phyloP scores from a whole-genome alignment of 1,140 invertebrate genomes.

The Sitodiplosis mosellana region DNA sequence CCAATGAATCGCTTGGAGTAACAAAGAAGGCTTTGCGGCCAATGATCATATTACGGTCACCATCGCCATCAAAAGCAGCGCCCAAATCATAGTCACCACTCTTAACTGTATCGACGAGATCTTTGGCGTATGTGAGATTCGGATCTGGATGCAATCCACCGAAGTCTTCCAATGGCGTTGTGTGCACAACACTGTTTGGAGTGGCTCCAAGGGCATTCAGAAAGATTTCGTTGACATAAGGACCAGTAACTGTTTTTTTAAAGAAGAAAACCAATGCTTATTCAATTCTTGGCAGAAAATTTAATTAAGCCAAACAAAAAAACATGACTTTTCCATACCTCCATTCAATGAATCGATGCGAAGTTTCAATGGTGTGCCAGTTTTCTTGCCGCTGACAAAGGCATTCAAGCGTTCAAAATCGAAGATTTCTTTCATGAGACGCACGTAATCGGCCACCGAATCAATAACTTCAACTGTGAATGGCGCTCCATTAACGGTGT shows the following conservation, averaged over 20 bases:
- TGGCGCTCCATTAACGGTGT: conserved; percentile 37
- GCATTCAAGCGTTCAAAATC: conserved; percentile 72
- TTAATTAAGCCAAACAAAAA: conserved; percentile 2
- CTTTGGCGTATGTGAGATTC: conserved; percentile 61
- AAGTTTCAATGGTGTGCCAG: conserved; percentile 55
- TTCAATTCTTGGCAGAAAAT: too few relatives aligned
- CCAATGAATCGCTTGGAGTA: conserved; percentile 91
- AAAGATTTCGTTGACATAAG: conserved; percentile 84
- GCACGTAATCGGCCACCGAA: conserved; percentile 75
- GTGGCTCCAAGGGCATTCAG: conserved; percentile 65
- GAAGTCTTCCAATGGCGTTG: conserved; percentile 77
- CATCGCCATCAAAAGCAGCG: conserved; percentile 97
- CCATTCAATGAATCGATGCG: conserved; percentile 90
- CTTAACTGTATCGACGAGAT: conserved; percentile 39
- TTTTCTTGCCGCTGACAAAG: conserved; percentile 48
- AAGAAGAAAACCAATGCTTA: conserved; percentile 1
- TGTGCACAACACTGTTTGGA: conserved; percentile 47
- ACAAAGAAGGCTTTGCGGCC: conserved; percentile 96
- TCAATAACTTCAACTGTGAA: conserved; percentile 87
- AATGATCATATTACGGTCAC: conserved; percentile 95
- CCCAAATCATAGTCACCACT: conserved; percentile 80
- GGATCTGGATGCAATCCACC: conserved; percentile 96
- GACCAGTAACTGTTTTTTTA: conserved; percentile 75
- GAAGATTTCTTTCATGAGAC: conserved; percentile 93
- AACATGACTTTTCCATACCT: conserved; percentile 33